These are phyloP conservation scores for Hylomyscus alleni DNA, from an alignment of 2,797 vertebrate species.

Conservation along the genomic window DNA sequence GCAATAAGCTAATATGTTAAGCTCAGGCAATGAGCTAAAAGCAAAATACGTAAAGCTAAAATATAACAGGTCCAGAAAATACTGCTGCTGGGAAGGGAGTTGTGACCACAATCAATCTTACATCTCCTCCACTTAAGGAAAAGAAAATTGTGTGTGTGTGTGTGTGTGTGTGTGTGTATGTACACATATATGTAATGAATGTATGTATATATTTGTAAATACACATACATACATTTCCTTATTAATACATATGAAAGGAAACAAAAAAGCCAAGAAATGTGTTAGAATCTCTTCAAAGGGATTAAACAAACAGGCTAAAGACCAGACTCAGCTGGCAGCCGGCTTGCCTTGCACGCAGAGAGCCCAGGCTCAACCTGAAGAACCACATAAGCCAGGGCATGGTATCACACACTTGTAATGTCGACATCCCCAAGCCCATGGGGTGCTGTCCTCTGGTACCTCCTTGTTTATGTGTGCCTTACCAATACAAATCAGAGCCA, in stretches of 20 bases:
- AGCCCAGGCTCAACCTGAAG: not conserved
- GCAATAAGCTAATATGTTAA: not conserved
- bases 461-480: not conserved
- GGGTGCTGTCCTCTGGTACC: not conserved
- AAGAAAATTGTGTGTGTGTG: not conserved
- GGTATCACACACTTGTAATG: not conserved
- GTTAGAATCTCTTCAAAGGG: not conserved
- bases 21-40: slow-evolving; percentile 16
- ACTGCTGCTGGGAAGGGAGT: not conserved
- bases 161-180: not conserved
- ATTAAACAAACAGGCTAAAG: not conserved
- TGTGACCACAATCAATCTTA: not conserved
- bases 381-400: not conserved
- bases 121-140: not conserved
- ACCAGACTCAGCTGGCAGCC: not conserved
- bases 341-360: not conserved
- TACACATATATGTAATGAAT: not conserved
- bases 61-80: slow-evolving; percentile 2
- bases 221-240: not conserved
- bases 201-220: not conserved
- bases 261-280: not conserved
- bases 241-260: slow-evolving; percentile 5
- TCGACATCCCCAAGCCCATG: not conserved
- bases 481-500: not conserved
- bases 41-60: not conserved